Evolutionary conservation across 1,140 invertebrate species (phyloP).

Genomic region (Trigoniulus corallinus): DNA sequence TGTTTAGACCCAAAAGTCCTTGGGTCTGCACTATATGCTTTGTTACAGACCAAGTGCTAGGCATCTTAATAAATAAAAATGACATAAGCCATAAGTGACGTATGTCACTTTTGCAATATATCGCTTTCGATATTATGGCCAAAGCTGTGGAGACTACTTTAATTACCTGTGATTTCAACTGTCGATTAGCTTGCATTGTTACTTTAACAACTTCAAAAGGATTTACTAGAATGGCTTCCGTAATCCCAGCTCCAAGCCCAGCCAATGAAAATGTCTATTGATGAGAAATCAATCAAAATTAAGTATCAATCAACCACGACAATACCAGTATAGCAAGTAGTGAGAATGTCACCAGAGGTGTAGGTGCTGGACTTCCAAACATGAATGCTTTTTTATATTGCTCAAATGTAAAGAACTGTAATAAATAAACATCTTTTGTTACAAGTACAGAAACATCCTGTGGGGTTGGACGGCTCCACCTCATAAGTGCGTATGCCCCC

Average conservation of each 20-base stretch:
- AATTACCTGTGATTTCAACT: constrained; percentile 11
- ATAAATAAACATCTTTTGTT: constrained; percentile 48
- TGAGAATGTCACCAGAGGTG: constrained; percentile 40
- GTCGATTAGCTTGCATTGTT: constrained; percentile 32
- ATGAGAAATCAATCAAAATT: constrained; percentile 12
- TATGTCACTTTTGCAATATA: too few relatives aligned
- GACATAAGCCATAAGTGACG: neutral
- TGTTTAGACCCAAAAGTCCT: constrained; percentile 68
- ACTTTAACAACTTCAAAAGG: constrained; percentile 93
- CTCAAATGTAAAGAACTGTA: constrained; percentile 75
- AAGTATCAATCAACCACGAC: neutral
- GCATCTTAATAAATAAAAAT: constrained; percentile 27
- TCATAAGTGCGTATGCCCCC: too few relatives aligned
- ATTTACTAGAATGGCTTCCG: constrained; percentile 77
- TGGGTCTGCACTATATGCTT: constrained; percentile 52
- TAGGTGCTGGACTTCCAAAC: constrained; percentile 49
- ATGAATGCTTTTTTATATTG: constrained; percentile 73
- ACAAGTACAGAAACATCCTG: too few relatives aligned
- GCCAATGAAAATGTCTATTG: constrained; percentile 66
- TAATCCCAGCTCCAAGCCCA: constrained; percentile 66
- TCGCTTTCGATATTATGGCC: neutral
- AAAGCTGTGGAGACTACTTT: too few relatives aligned
- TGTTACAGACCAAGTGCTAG: constrained; percentile 59
- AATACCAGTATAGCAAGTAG: neutral
- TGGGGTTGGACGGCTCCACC: too few relatives aligned